Conservation (phyloP, 2,797 vertebrate species). For the Poecile montanus region DNA sequence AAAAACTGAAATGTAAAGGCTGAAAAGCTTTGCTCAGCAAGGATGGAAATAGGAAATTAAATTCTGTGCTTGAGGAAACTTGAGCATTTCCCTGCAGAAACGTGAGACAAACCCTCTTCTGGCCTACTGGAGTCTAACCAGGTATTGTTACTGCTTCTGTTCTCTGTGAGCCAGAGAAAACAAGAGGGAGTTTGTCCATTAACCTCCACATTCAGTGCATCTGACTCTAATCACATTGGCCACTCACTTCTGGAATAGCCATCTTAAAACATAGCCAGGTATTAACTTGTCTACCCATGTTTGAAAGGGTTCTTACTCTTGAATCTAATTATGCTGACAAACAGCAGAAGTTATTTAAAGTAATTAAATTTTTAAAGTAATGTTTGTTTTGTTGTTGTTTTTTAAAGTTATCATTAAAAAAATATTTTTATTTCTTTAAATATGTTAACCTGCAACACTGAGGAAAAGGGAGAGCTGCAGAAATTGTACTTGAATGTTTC, state of each 20-base stretch:
- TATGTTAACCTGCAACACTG: slow-evolving; percentile 74
- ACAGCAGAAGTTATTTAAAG: neutral
- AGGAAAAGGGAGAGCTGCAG: slow-evolving; percentile 71
- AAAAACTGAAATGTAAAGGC: neutral
- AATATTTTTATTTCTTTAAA: slow-evolving; percentile 54
- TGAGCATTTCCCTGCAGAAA: neutral
- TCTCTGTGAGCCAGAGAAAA: neutral
- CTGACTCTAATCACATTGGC: neutral
- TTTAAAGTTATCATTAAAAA: slow-evolving; percentile 41
- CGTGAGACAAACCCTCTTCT: neutral
- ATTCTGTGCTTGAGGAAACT: neutral
- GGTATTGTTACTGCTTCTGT: neutral
- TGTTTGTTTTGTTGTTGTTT: neutral
- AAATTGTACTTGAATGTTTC: slow-evolving; percentile 3
- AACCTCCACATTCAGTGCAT: neutral
- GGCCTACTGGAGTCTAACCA: neutral
- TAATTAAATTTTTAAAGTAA: neutral
- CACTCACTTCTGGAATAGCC: slow-evolving; percentile 50
- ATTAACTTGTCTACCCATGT: neutral
- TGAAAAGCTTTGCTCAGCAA: neutral
- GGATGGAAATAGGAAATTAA: neutral
- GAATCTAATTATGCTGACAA: neutral
- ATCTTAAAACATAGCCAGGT: neutral
- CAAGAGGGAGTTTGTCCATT: neutral
- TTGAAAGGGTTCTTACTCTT: neutral